Percentiles rank a stretch among this genome's conserved stretches.
Conservation (phyloP, 2,113 vertebrate genomes). For the Python bivittatus region DNA sequence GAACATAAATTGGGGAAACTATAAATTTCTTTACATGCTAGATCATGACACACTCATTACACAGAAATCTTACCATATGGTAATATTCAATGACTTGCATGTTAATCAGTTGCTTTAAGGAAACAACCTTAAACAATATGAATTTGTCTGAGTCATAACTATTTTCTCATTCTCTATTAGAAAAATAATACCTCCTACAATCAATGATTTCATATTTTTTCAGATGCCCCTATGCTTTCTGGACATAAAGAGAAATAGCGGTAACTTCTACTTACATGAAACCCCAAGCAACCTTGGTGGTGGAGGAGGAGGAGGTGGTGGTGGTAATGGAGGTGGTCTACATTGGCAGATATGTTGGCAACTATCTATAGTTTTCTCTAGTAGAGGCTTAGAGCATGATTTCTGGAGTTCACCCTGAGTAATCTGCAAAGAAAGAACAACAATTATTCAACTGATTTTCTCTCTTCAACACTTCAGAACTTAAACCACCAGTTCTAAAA, state of each 20-base stretch:
- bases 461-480: constrained; percentile 43
- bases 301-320: constrained; percentile 89
- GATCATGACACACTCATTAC: constrained; percentile 11
- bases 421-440: constrained; percentile 73
- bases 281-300: constrained; percentile 84
- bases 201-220: rapidly evolving
- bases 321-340: constrained; percentile 87
- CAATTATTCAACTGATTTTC: constrained; percentile 56
- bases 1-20: not conserved
- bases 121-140: constrained; percentile 22
- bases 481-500: constrained; percentile 53
- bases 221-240: not conserved
- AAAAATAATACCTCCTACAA: constrained; percentile 61
- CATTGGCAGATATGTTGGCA: constrained; percentile 91
- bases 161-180: constrained; percentile 48
- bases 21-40: not conserved
- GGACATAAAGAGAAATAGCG: not conserved
- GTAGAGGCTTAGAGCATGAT: constrained; percentile 87
- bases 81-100: not conserved
- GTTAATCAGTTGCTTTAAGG: constrained; percentile 29
- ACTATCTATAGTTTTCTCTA: constrained; percentile 83
- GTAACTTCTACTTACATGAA: constrained; percentile 77
- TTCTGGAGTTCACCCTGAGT: constrained; percentile 90
- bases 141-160: constrained; percentile 53
- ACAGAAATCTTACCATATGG: not conserved